These are phyloP conservation scores for Nycticorax nycticorax DNA, from an alignment of 2,113 vertebrate species.

Conservation along the genomic window DNA sequence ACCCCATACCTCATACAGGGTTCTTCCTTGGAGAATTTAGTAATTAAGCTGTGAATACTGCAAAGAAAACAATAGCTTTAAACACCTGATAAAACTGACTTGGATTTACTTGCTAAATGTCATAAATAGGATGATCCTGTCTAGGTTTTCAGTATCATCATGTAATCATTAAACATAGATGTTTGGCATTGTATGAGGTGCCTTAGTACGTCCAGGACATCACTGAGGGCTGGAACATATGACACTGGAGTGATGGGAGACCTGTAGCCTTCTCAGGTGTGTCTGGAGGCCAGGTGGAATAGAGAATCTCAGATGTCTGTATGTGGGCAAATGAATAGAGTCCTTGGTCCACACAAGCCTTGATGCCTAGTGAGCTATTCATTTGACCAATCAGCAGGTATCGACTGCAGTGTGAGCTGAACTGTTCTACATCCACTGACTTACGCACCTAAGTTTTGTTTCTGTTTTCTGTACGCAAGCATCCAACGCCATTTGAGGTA, in stretches of 20 bases:
- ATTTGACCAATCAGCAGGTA: accelerated
- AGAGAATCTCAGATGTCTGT: no score
- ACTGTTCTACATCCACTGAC: background rate
- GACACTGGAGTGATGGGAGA: background rate
- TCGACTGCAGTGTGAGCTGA: background rate
- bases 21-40: background rate
- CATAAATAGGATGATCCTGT: background rate
- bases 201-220: background rate
- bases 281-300: background rate
- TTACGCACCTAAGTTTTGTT: background rate
- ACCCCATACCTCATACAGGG: background rate
- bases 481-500: background rate
- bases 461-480: background rate
- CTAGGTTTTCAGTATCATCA: background rate
- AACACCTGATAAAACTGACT: background rate
- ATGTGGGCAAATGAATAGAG: background rate
- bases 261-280: background rate
- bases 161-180: background rate
- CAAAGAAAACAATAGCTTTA: background rate
- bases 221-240: background rate
- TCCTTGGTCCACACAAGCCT: background rate
- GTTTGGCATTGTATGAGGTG: background rate
- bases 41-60: background rate
- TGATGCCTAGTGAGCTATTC: background rate
- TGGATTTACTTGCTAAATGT: background rate